Evolutionary conservation across 2,888 invertebrate genomes (phyloP), one percentile per base, ranked within the genome.

Genomic region (Cryptus viduatorius): DNA sequence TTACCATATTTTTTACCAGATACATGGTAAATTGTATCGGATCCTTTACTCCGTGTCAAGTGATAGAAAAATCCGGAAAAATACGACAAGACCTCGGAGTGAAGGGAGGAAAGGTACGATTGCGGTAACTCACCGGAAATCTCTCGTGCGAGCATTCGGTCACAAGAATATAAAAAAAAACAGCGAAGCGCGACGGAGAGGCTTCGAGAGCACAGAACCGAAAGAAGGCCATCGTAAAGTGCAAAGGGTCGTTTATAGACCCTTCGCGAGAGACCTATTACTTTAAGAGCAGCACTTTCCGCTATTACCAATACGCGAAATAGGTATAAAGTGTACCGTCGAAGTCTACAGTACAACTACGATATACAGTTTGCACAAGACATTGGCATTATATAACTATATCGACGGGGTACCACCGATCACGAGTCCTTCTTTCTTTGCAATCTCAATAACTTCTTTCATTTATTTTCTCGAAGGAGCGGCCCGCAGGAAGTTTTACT

Each of bases 271-370:
- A 87, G 85, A 84, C 87, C 90, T 89, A 90, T 91, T 90, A 90
- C 91, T 89, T 89, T 87, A 87, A 89, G 86, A 87, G 88, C 85
- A 83, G 86, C 89, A 88, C 91, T 91, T 88, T 88, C 75, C 76
- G 84, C 90, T 89, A 91, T 91, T 90, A 90, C 89, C 89, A 89
- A 91, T 91, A 90, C 87, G 87, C 83, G 87, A 89, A 90, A 90
- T 86, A 88, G 85, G 84, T 69, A 82, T 44, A 67, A 76, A 61
- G 71, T 46, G 12, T 72, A 59, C 37, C 24, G 31, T 61, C 48
- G 19, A 48, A 77, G 46, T 53, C 68, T 44, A 19, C 44, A 5
- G 16, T 5, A 61, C 46, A 29, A 29, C 53, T 3, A 67, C 53
- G 16, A n/a, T 46, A 29, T 67, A 46, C 50, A 71, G 59, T 61